Base-by-base conservation (phyloP, 2,113 vertebrate species). In the Odobenus rosmarus region DNA sequence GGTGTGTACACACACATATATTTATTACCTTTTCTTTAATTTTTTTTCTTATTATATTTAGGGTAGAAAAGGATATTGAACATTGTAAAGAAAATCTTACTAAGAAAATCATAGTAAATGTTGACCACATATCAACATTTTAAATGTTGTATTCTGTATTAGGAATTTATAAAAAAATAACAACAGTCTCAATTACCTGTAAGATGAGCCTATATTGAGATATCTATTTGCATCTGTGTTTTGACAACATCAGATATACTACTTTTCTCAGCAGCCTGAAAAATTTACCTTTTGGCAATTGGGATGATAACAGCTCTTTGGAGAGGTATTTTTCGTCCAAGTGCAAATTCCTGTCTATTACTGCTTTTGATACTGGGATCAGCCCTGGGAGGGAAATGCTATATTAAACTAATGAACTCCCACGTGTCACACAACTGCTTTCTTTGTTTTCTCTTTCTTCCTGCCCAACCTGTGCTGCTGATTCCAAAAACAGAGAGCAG, bases 371-470 rank as follows among this genome's bases (percentile, higher is more conserved):
- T 36, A 33, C 26, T 80, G 7, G 0, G 0, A 18, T n/a, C 46
- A 87, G 77, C 42, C 53, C 80, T 74, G 2, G 62, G 64, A 77
- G 33, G 55, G 36, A 83, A 33, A 18, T 21, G 1, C 28, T 83
- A 33, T 87, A 87, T 91, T 24, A 92, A 90, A 49, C 24, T 6
- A 89, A 71, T 57, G 39, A 61, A 74, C n/a, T 31, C 24, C 72
- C 61, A 80, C 69, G 7, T 10, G 26, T 83, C 24, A 57, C 39
- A 77, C 72, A 95, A 61, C 14, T 9, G 28, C 26, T 96, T 95
- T 88, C 96, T 92, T 97, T 97, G 93, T 97, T 97, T 84, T 46
- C 53, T 95, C 39, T 89, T 85, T 91, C 36, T 89, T 95, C 95
- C 96, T 91, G 80, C 67, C 24, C 42, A 82, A 74, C 46, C 49